Conservation (phyloP, 2,797 vertebrate genomes). For the Pristis pectinata region DNA sequence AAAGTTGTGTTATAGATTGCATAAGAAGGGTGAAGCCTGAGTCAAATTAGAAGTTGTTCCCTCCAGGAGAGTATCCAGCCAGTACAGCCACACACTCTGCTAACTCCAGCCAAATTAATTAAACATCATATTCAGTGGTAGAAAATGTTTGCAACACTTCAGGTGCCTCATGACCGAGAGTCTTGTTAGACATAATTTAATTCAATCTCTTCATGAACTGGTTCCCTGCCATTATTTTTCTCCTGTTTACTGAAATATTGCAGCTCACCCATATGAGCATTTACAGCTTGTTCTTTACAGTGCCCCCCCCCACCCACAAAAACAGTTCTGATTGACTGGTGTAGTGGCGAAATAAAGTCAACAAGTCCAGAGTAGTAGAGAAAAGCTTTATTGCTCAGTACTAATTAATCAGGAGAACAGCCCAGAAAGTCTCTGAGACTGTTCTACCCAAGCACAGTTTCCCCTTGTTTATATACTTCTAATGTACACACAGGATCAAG, state of each 20-base stretch:
- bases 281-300: not conserved
- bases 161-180: not conserved
- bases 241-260: not conserved
- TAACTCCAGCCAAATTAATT: constrained; percentile 12
- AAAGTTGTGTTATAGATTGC: not conserved
- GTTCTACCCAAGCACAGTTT: no score
- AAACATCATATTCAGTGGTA: not conserved
- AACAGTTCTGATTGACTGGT: not conserved
- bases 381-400: no score
- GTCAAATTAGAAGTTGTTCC: constrained; percentile 7
- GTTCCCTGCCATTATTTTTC: not conserved
- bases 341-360: no score
- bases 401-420: no score
- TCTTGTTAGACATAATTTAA: not conserved
- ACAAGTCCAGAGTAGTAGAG: no score
- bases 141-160: not conserved
- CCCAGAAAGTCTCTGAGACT: no score
- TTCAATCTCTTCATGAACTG: not conserved
- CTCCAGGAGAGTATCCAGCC: not conserved
- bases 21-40: not conserved
- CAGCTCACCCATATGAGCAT: not conserved
- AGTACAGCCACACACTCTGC: not conserved
- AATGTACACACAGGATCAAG: no score
- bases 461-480: no score
- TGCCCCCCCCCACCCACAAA: not conserved